Evolutionary conservation across 2,113 vertebrate species (phyloP).

Genomic region (Hemibagrus wyckioides): DNA sequence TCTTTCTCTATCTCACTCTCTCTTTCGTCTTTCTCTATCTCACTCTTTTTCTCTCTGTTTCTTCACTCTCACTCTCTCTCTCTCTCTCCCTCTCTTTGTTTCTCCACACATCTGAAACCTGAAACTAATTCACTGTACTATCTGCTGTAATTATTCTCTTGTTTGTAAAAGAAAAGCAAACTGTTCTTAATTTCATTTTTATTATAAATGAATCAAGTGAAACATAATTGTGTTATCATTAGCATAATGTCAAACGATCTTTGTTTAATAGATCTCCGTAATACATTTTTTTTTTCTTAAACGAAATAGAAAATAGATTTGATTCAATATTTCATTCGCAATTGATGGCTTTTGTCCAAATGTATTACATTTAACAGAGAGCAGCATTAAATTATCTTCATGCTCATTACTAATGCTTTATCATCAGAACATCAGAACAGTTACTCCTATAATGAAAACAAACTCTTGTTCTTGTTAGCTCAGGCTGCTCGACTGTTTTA

Average conservation of each 20-base stretch:
- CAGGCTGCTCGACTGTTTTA: neutral
- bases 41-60: neutral
- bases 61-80: neutral
- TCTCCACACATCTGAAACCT: neutral
- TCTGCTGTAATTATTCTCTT: neutral
- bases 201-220: neutral
- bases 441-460: neutral
- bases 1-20: neutral
- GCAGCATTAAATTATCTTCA: neutral
- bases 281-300: no score
- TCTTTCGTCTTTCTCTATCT: no score
- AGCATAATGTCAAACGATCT: neutral
- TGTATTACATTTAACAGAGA: constrained; percentile 14
- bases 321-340: neutral
- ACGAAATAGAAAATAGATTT: neutral
- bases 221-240: neutral
- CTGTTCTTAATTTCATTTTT: neutral
- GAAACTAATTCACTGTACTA: neutral
- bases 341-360: constrained; percentile 19
- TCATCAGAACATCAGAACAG: neutral
- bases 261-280: neutral
- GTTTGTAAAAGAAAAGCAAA: neutral
- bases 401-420: neutral
- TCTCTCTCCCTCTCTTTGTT: no score
- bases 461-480: neutral